These are phyloP conservation scores for Cecidostiba fungosa DNA, from an alignment of 2,888 invertebrate genomes.

Conservation along the genomic window DNA sequence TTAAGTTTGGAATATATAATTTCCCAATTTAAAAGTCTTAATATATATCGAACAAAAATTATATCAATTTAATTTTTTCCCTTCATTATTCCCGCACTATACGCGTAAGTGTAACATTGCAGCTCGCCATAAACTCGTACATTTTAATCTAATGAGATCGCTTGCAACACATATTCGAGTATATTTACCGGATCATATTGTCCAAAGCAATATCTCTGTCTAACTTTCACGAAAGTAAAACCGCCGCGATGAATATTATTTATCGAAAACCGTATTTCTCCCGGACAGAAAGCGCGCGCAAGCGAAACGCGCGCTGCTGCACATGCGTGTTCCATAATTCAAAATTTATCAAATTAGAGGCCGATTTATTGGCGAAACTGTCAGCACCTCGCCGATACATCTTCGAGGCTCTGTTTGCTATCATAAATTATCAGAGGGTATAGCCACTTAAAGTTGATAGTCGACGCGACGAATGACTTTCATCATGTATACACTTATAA, in stretches of 20 bases:
- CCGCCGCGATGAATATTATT: slow-evolving; percentile 27
- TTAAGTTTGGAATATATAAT: not conserved
- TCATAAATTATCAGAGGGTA: slow-evolving; percentile 55
- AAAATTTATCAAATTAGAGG: slow-evolving; percentile 40
- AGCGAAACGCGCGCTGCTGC: too few relatives aligned
- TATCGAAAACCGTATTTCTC: slow-evolving; percentile 37
- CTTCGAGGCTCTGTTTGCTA: slow-evolving; percentile 42
- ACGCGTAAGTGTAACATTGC: not conserved
- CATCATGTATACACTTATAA: slow-evolving; percentile 22
- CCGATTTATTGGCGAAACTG: slow-evolving; percentile 7
- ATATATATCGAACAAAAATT: not conserved
- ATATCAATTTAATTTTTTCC: not conserved
- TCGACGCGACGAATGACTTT: slow-evolving; percentile 41
- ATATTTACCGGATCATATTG: not conserved
- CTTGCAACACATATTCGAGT: not conserved
- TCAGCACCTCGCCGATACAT: slow-evolving; percentile 19
- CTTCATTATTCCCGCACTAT: not conserved
- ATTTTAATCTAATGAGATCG: slow-evolving; percentile 12
- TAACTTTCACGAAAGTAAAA: slow-evolving; percentile 29
- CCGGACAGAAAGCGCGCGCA: not conserved
- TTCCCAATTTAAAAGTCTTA: not conserved
- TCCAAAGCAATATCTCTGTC: not conserved
- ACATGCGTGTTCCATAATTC: slow-evolving; percentile 20
- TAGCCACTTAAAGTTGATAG: slow-evolving; percentile 49
- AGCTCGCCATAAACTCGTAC: too few relatives aligned